Percentiles rank a stretch among this genome's conserved stretches.
phyloP scores from a whole-genome alignment of 2,113 vertebrate species.

The Tonatia bakeri region DNA sequence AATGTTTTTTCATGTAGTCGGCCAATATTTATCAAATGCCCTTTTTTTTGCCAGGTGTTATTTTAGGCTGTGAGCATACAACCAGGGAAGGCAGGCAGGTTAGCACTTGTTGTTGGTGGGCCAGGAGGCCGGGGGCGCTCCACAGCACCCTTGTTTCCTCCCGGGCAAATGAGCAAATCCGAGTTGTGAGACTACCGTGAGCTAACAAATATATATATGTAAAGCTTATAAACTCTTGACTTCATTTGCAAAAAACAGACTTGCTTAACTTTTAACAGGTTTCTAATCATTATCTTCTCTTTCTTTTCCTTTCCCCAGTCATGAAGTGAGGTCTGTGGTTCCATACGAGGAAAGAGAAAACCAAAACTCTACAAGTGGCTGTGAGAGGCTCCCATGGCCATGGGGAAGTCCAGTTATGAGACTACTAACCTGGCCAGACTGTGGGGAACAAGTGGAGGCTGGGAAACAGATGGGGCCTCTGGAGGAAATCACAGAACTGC shows the following conservation, averaged over 20 bases:
- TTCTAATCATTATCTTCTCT: not conserved
- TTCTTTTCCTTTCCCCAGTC: not conserved
- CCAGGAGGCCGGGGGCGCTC: no score
- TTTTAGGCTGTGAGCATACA: not conserved
- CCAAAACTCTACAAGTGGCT: not conserved
- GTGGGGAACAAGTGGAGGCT: no score
- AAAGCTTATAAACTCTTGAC: not conserved
- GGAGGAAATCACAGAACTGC: no score
- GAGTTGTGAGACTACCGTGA: not conserved
- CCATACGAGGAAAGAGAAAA: not conserved
- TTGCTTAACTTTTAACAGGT: not conserved
- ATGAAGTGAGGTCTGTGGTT: not conserved
- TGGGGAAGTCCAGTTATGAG: not conserved
- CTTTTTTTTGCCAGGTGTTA: not conserved
- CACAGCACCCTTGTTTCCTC: no score
- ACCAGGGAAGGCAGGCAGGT: not conserved
- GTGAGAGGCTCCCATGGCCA: not conserved
- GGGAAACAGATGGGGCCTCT: no score
- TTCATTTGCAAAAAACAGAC: slow-evolving; percentile 1
- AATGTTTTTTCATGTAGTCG: not conserved
- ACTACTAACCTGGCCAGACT: no score
- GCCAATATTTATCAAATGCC: not conserved
- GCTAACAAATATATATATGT: not conserved
- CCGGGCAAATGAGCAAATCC: not conserved
- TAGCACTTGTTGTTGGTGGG: not conserved